Conservation (phyloP, 2,888 invertebrate genomes). For the Pandemis heparana region DNA sequence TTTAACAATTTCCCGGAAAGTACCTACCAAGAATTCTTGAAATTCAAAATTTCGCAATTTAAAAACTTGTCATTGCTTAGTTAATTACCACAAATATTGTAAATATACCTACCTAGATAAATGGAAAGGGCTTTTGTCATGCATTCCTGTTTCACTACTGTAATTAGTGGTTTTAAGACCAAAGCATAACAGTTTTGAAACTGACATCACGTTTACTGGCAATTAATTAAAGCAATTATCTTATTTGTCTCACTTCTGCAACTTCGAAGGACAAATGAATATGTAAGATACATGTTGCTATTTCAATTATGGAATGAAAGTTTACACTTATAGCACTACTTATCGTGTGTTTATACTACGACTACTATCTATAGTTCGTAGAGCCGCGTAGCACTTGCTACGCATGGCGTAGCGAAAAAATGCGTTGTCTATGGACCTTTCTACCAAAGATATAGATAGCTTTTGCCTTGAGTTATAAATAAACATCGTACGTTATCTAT, state of each 20-base stretch:
- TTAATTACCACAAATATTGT: background rate
- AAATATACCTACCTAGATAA: too few species aligned
- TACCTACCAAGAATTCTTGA: too few species aligned
- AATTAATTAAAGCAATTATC: conserved; percentile 12
- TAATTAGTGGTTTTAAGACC: too few species aligned
- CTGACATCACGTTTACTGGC: background rate
- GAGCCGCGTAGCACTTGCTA: conserved; percentile 41
- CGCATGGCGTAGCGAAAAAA: conserved; percentile 39
- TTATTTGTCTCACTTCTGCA: background rate
- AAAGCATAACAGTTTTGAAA: background rate
- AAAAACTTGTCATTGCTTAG: background rate
- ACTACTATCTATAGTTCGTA: conserved; percentile 40
- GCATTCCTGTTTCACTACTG: background rate
- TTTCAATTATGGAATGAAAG: background rate
- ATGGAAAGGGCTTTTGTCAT: background rate
- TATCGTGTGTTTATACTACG: conserved; percentile 14
- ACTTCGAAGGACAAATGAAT: background rate
- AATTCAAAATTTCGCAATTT: background rate
- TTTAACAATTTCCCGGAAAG: too few species aligned
- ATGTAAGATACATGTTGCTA: background rate
- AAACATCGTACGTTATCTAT: background rate
- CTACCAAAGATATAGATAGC: background rate
- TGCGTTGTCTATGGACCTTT: conserved; percentile 17
- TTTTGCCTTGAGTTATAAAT: background rate
- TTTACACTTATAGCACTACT: background rate